phyloP scores from a whole-genome alignment of 2,797 vertebrate genomes.

The Enteromius viviparus region DNA sequence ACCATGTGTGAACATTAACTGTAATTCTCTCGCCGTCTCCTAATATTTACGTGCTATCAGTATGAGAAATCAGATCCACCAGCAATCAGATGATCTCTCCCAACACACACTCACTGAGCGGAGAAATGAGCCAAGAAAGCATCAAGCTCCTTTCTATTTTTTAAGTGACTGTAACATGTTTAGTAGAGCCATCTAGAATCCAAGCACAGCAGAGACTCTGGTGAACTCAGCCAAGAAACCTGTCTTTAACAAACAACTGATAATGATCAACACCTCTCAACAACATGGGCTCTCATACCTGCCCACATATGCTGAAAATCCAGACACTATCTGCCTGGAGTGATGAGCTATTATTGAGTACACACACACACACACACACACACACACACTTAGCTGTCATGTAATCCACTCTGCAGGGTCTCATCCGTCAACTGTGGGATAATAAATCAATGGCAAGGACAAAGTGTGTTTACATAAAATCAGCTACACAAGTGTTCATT shows the following conservation, averaged over 20 bases:
- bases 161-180: conserved; percentile 42
- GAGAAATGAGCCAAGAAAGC: conserved; percentile 62
- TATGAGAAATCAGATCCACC: conserved; percentile 38
- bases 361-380: conserved; percentile 37
- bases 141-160: conserved; percentile 67
- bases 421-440: conserved; percentile 54
- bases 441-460: conserved; percentile 61
- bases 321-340: conserved; percentile 27
- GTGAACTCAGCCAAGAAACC: conserved; percentile 41
- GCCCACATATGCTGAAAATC: conserved; percentile 21
- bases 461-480: conserved; percentile 60
- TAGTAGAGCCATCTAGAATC: conserved; percentile 10
- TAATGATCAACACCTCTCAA: conserved; percentile 32
- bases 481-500: conserved; percentile 50
- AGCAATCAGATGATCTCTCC: conserved; percentile 36
- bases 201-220: conserved; percentile 33
- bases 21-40: conserved; percentile 25
- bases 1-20: conserved; percentile 24
- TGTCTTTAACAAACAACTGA: conserved; percentile 44
- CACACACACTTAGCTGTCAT: conserved; percentile 51
- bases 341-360: conserved; percentile 33
- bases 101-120: conserved; percentile 7
- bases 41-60: conserved; percentile 41
- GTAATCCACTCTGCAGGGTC: conserved; percentile 50
- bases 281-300: conserved; percentile 26